Percentiles rank a stretch among this genome's conserved stretches.
Evolutionary conservation across 2,888 invertebrate species (phyloP).

Genomic region (Cloeon dipterum): DNA sequence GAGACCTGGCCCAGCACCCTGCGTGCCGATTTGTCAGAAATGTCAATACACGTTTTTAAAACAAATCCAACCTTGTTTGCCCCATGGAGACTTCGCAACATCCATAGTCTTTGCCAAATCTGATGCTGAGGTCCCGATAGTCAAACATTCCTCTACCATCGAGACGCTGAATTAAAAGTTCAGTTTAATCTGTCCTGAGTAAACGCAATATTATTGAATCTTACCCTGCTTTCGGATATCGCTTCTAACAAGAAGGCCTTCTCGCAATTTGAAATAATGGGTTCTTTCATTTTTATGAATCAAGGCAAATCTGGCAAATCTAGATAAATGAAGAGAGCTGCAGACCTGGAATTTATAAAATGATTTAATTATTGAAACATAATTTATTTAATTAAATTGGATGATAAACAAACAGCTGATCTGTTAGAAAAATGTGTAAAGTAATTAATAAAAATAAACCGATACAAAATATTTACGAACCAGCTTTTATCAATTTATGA

Average conservation of each 20-base stretch:
- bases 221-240: slow-evolving; percentile 38
- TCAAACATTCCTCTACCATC: slow-evolving; percentile 58
- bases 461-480: too few species aligned
- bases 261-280: slow-evolving; percentile 42
- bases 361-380: too few species aligned
- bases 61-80: slow-evolving; percentile 62
- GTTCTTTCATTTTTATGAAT: slow-evolving; percentile 32
- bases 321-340: too few species aligned
- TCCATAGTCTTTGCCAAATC: slow-evolving; percentile 66
- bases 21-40: slow-evolving; percentile 7
- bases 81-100: slow-evolving; percentile 55
- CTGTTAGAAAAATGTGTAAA: too few species aligned
- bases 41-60: slow-evolving; percentile 2
- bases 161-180: slow-evolving; percentile 52
- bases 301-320: too few species aligned
- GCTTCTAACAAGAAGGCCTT: slow-evolving; percentile 41
- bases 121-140: slow-evolving; percentile 41
- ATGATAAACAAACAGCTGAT: too few species aligned
- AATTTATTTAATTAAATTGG: too few species aligned
- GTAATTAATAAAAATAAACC: too few species aligned
- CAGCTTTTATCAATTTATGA: too few species aligned
- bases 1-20: slow-evolving; percentile 73
- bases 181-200: slow-evolving; percentile 4
- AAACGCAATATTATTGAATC: slow-evolving; percentile 9
- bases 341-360: too few species aligned